Evolutionary conservation across 1,140 invertebrate genomes (phyloP).

Genomic region (Probaryconus sp.): DNA sequence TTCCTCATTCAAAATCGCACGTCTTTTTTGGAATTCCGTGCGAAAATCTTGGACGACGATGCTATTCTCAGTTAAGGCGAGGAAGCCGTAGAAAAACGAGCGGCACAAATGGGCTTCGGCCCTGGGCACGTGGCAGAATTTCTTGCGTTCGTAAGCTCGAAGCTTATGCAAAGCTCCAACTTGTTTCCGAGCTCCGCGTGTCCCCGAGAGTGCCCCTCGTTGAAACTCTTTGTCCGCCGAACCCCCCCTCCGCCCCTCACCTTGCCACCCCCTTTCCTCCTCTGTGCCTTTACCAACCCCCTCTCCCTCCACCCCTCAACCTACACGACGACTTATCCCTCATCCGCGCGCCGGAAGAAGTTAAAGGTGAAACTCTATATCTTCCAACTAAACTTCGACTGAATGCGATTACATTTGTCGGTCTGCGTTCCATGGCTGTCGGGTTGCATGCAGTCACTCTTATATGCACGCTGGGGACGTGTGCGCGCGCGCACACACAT

Average conservation of each 20-base stretch:
- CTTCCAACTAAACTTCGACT: constrained; percentile 47
- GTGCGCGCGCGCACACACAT: not conserved
- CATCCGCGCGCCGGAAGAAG: constrained; percentile 47
- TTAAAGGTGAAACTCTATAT: constrained; percentile 61
- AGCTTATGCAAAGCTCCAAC: constrained; percentile 62
- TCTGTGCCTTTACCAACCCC: not conserved
- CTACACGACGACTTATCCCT: constrained; percentile 28
- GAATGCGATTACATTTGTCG: constrained; percentile 60
- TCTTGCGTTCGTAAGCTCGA: constrained; percentile 56
- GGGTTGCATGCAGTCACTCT: constrained; percentile 13
- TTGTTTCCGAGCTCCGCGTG: constrained; percentile 50
- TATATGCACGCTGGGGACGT: too few species aligned
- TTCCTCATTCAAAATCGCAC: not conserved
- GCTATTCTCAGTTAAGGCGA: constrained; percentile 59
- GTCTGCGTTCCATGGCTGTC: not conserved
- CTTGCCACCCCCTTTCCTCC: not conserved
- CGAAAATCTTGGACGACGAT: constrained; percentile 29
- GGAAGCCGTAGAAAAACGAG: constrained; percentile 60
- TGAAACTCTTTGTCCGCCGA: not conserved
- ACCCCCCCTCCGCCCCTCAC: not conserved
- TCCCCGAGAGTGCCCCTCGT: not conserved
- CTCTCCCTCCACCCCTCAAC: not conserved
- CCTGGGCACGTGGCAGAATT: constrained; percentile 63
- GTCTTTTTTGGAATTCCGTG: constrained; percentile 36
- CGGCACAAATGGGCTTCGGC: constrained; percentile 57